Base-by-base conservation (phyloP, 1,140 invertebrate species). In the Zaprionus davidi region DNA sequence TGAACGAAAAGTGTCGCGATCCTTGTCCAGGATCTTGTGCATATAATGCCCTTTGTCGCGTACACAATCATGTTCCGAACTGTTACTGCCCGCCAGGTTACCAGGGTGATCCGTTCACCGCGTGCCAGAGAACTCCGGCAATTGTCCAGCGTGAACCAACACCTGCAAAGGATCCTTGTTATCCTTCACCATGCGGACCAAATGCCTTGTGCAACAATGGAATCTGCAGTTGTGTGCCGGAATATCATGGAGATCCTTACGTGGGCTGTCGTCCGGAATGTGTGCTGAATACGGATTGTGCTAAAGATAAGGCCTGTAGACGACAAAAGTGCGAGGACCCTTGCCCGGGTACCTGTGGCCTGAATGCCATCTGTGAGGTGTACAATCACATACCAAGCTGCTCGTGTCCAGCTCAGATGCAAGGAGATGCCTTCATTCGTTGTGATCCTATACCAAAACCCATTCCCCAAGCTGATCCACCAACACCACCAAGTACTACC, bases 1-100 rank as follows among this genome's bases (percentile, higher is more conserved):
- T 96, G 13, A 96, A 96, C 87, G 96, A 97, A 79, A 97, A 97
- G 93, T 98, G 97, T 83, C 93, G 95, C 17, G 95, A 97, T 93
- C 96, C 96, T 15, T 97, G 97, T 71, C 94, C 95, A 38, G 96
- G 95, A 63, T 95, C 95, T 2, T 98, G 97, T 92, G 97, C 96
- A 5, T 93, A 95, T 53, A 96, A 96, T 91, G 96, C 97, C 0
- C 94, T 95, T 56, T 97, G 97, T 83, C 94, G 94, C 17, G 96
- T 97, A 0, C 92, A 95, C 12, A 96, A 97, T 87, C 96, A 97
- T 76, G 94, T 95, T 17, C 96, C 97, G 1, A 95, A 95, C 41
- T 97, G 97, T 85, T 94, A 94, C 59, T 97, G 97, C 87, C 83
- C 95, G 38, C 91, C 95, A 49, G 96, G 95, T 6, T 96, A 96